Evolutionary conservation across 2,797 vertebrate species (phyloP), one percentile per base, ranked within the genome.

Genomic region (Phrynocephalus forsythii): DNA sequence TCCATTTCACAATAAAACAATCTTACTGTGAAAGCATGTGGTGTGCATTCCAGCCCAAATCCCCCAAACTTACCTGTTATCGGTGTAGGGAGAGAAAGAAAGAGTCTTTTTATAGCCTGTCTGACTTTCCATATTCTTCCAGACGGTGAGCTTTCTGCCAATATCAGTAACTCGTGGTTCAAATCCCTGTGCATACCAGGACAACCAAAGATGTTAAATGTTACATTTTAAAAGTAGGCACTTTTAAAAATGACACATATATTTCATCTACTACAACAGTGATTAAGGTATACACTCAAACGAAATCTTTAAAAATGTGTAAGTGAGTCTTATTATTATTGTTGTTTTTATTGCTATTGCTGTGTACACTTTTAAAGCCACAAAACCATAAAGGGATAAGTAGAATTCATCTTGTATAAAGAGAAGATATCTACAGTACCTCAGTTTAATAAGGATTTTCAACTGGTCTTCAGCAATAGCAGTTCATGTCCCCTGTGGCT

Each of bases 91-190:
- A 91, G 97, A 96, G 90, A 96, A 93, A 83, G 98, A 98, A 83
- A 99, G 95, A 50, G 95, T 94, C 96, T 98, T 99, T 92, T 96
- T 97, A 76, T 97, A 97, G 86, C 98, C 98, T 0, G 98, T 98
- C 91, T 97, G 98, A 92, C 97, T 96, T 95, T 98, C 96, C 33
- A 99, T 94, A 75, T 97, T 96, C 86, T 95, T 97, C 97, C 98
- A 98, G 80, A 98, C 98, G 56, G 95, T 92, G 56, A 99, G 96
- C 73, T 98, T 98, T 83, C 97, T 98, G 66, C 97, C 97, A 0
- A 99, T 98, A 84, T 98, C 97, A 0, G 98, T 99, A 87, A 98
- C 98, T 85, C 97, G 97, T 13, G 99, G 98, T 95, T 99, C 97
- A 9, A 99, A 99, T 44, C 98, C 99, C 99, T 99, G 96, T n/a